These are phyloP conservation scores for Dasypogon diadema DNA, from an alignment of 2,888 invertebrate species.

Conservation along the genomic window DNA sequence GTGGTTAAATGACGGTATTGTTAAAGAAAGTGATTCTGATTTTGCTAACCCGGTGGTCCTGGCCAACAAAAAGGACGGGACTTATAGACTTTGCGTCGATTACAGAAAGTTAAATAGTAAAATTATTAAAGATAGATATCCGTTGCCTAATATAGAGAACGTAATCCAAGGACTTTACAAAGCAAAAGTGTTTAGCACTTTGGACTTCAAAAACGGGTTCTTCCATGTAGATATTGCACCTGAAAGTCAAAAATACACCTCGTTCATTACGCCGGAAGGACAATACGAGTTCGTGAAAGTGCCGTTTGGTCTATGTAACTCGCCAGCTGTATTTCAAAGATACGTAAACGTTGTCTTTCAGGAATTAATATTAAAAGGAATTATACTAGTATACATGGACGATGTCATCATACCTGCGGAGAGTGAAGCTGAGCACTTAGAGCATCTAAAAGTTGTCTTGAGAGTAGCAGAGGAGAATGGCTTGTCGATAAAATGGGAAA, in stretches of 20 bases:
- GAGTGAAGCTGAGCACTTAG: conserved; percentile 1
- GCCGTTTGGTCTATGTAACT: too few relatives aligned
- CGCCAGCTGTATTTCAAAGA: too few relatives aligned
- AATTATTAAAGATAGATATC: background rate
- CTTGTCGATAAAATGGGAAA: too few relatives aligned
- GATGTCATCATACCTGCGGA: background rate
- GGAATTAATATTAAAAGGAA: background rate
- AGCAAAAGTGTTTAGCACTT: background rate
- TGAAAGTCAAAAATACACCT: too few relatives aligned
- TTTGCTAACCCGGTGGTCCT: background rate
- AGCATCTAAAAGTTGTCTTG: background rate
- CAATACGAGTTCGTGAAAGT: too few relatives aligned
- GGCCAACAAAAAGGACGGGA: background rate
- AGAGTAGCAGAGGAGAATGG: too few relatives aligned
- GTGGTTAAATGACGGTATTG: background rate
- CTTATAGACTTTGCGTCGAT: background rate
- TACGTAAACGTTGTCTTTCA: too few relatives aligned
- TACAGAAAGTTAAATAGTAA: background rate
- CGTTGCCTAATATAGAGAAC: background rate
- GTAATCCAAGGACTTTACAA: background rate
- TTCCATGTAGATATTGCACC: background rate
- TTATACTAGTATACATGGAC: conserved; percentile 11
- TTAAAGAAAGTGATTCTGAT: background rate
- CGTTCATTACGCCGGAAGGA: too few relatives aligned
- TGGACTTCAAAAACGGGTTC: background rate